Evolutionary conservation across 2,888 invertebrate species (phyloP), one percentile per base, ranked within the genome.

Genomic region (Autographa pulchrina): DNA sequence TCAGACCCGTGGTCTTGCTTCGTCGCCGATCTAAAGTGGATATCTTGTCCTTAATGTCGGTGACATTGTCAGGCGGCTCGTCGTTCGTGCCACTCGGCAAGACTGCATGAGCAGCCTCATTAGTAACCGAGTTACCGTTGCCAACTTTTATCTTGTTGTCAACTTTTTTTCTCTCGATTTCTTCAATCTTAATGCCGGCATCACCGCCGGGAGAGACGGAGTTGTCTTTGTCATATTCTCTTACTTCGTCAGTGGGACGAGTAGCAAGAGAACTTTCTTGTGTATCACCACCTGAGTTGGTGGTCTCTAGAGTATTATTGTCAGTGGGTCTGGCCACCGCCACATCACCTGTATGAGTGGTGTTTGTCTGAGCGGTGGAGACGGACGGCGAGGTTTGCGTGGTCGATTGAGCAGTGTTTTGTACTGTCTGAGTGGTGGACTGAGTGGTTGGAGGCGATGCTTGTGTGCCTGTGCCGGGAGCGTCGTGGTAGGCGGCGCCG

Each of bases 351-450:
- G 94, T 93, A 63, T 95, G 94, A 1, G 92, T 93, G 11, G 95
- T 94, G 72, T 95, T 94, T 3, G 94, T 95, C 80, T 95, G 94
- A 7, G 86, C 94, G 5, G 95, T 94, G n/a, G 95, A 94, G 11
- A 94, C 94, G 16, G 95, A 95, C 0, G 94, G 94, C 2, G 93
- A 90, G 0, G 96, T 94, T 71, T 96, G 96, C 0, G 96, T 95
- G 5, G 96, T 94, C 16, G 96, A 96, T 82, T 96, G 96, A 7
- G 91, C 92, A 2, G 95, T 95, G 71, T 92, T 94, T 65, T 94
- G 95, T 5, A 94, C 91, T 4, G 96, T 96, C 81, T 96, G 96
- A 0, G 96, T 96, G 14, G 96, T 94, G 7, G 95, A 95, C 75
- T 95, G 91, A 59, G 93, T 85, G 63, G 96, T 92, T 74, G 95